phyloP scores from a whole-genome alignment of 23 tunicate genomes.

The Trididemnum clinides region DNA sequence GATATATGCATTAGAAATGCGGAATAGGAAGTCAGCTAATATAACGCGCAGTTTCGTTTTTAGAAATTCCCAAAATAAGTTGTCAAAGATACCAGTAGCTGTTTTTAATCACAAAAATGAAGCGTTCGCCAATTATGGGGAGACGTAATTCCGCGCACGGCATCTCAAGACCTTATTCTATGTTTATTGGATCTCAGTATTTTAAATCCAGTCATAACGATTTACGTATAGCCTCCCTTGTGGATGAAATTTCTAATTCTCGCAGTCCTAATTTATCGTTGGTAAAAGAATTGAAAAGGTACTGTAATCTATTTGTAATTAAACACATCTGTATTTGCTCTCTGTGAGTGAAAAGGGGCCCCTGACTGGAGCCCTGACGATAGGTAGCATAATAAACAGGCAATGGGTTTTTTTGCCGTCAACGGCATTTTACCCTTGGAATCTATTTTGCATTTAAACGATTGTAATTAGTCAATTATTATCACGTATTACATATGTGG shows the following conservation, averaged over 20 bases:
- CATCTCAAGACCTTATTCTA: constrained; percentile 11
- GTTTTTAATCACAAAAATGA: too few relatives aligned
- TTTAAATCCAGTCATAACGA: background rate
- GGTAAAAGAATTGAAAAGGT: constrained; percentile 12
- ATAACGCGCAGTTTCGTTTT: background rate
- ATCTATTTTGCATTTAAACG: too few relatives aligned
- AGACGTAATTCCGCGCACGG: background rate
- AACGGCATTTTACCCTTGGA: too few relatives aligned
- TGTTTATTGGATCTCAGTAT: constrained; percentile 11
- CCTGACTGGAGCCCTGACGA: too few relatives aligned
- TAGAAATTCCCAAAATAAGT: background rate
- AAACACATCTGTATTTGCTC: background rate
- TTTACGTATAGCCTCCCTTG: background rate
- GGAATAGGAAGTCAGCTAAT: background rate
- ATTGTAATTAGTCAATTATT: too few relatives aligned
- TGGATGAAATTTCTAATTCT: background rate
- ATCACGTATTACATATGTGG: too few relatives aligned
- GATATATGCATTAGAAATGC: background rate
- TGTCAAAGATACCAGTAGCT: too few relatives aligned
- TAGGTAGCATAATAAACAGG: too few relatives aligned
- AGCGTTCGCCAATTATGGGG: background rate
- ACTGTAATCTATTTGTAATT: background rate
- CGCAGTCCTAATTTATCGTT: background rate
- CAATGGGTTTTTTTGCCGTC: too few relatives aligned
- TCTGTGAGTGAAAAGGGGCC: too few relatives aligned